Evolutionary conservation across 2,113 vertebrate species (phyloP).

Genomic region (Carollia perspicillata): DNA sequence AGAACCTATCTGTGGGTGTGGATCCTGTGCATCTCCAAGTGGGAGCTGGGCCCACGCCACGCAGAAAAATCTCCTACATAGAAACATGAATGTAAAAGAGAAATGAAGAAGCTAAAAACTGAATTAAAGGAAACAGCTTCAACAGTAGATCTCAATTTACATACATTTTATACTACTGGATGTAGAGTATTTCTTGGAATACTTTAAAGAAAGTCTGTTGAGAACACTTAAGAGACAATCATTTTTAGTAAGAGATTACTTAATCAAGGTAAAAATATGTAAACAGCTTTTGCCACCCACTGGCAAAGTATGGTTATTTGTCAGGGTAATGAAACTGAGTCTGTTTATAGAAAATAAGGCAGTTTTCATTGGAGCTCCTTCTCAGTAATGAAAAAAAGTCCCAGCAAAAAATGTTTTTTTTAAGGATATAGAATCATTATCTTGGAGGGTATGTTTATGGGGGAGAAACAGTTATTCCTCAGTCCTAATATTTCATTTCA

Average conservation of each 20-base stretch:
- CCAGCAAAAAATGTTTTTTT: not conserved
- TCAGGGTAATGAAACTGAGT: slow-evolving; percentile 27
- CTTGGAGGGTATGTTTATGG: not conserved
- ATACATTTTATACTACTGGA: slow-evolving; percentile 5
- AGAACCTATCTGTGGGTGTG: too few relatives aligned
- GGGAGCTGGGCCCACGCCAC: too few relatives aligned
- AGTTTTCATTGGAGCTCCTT: not conserved
- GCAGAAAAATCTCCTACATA: too few relatives aligned
- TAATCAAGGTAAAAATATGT: slow-evolving; percentile 62
- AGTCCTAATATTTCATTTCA: not conserved
- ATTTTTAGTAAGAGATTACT: slow-evolving; percentile 56
- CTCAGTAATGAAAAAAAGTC: not conserved
- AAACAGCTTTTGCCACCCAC: slow-evolving; percentile 38
- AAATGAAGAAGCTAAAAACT: slow-evolving; percentile 48
- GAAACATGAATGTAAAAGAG: slow-evolving; percentile 13
- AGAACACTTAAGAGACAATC: slow-evolving; percentile 46
- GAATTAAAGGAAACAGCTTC: slow-evolving; percentile 26
- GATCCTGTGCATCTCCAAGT: too few relatives aligned
- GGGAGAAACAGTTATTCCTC: not conserved
- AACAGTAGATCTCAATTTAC: slow-evolving; percentile 32
- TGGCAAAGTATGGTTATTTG: slow-evolving; percentile 41
- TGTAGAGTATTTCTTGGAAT: slow-evolving; percentile 43
- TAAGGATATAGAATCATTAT: not conserved
- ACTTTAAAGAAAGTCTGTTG: slow-evolving; percentile 52
- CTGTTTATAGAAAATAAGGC: slow-evolving; percentile 27